Evolutionary conservation across 2,113 vertebrate species (phyloP).

Genomic region (Miniopterus natalensis): DNA sequence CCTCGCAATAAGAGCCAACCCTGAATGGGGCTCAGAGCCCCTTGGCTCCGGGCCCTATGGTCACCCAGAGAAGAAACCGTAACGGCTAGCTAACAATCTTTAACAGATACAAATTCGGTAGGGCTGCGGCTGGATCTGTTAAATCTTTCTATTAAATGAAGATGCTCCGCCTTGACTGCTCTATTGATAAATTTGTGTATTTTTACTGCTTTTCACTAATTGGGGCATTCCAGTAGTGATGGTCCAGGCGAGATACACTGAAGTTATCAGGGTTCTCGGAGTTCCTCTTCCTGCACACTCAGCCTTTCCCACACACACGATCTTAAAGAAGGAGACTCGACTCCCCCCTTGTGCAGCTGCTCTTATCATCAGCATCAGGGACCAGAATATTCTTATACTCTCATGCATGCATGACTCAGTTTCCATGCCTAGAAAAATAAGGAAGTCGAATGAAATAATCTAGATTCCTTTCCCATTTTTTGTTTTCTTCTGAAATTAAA

Average conservation of each 20-base stretch:
- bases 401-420: slow-evolving; percentile 14
- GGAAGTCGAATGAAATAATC: slow-evolving; percentile 56
- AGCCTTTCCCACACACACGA: not conserved
- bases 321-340: not conserved
- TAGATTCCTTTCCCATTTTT: slow-evolving; percentile 44
- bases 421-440: slow-evolving; percentile 52
- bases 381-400: not conserved
- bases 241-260: not conserved
- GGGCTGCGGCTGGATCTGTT: not conserved
- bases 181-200: not conserved
- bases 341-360: not conserved
- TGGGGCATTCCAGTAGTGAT: not conserved
- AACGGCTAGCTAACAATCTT: not conserved
- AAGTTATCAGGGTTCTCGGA: not conserved
- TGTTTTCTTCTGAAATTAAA: slow-evolving; percentile 13
- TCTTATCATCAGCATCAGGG: not conserved
- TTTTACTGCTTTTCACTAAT: not conserved
- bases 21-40: too few species aligned
- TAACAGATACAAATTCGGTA: not conserved
- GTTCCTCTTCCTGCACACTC: not conserved
- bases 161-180: not conserved
- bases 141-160: not conserved
- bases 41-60: not conserved
- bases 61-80: not conserved
- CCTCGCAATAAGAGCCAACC: too few species aligned